Evolutionary conservation across 23 tunicate genomes (phyloP).

Genomic region (Corella eumyota): DNA sequence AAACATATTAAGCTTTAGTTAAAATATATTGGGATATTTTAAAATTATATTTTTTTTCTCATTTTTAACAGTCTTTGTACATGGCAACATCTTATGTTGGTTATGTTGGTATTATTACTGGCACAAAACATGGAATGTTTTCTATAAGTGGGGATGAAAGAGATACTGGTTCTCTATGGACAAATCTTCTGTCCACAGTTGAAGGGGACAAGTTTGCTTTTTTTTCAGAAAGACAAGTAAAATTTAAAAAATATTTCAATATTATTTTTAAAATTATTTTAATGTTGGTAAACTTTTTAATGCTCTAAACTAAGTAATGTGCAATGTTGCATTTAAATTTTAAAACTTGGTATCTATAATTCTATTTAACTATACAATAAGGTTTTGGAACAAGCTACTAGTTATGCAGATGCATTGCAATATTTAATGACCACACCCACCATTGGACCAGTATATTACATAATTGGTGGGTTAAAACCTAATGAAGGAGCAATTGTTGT

Average conservation of each 20-base stretch:
- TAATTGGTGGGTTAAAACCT: slow-evolving; percentile 42
- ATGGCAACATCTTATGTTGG: slow-evolving; percentile 62
- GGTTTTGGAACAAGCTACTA: slow-evolving; percentile 49
- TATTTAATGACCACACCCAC: slow-evolving; percentile 20
- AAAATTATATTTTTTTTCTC: background rate
- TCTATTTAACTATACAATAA: no score
- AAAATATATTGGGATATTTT: background rate
- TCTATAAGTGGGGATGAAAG: slow-evolving; percentile 53
- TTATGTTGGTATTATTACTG: slow-evolving; percentile 67
- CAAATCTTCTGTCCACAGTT: slow-evolving; percentile 36
- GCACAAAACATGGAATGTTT: slow-evolving; percentile 33
- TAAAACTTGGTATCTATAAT: no score
- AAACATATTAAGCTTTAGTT: background rate
- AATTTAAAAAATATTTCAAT: background rate
- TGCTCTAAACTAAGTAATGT: no score
- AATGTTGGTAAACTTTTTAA: no score
- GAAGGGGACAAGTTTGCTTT: slow-evolving; percentile 37
- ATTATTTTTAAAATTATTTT: no score
- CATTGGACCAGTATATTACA: slow-evolving; percentile 80
- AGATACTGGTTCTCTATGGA: slow-evolving; percentile 27
- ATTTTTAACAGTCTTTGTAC: slow-evolving; percentile 37
- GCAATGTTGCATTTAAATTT: no score
- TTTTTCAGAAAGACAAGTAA: slow-evolving; percentile 30
- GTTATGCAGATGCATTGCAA: slow-evolving; percentile 25
- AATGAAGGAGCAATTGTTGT: slow-evolving; percentile 64